Evolutionary conservation across 2,113 vertebrate genomes (phyloP).

Genomic region (Plecturocebus donacophilus): DNA sequence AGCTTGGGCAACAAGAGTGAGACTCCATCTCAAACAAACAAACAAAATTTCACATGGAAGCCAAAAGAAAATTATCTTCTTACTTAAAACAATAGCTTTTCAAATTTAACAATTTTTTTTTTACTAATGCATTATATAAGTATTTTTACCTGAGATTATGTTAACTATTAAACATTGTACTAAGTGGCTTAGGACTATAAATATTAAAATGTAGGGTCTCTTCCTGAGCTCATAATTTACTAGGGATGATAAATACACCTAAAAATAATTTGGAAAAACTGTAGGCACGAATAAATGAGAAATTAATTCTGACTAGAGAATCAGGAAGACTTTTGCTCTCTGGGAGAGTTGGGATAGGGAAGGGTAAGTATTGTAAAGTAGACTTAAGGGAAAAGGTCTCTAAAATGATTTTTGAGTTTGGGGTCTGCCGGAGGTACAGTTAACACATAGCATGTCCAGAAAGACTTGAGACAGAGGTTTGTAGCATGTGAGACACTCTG

Average conservation of each 20-base stretch:
- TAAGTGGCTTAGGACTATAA: not conserved
- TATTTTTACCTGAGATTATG: not conserved
- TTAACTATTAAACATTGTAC: not conserved
- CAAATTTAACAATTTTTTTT: not conserved
- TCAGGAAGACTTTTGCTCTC: not conserved
- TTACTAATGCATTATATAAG: not conserved
- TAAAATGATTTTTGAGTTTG: not conserved
- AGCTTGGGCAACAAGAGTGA: no score
- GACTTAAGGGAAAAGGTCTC: not conserved
- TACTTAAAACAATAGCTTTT: not conserved
- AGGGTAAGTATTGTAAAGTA: not conserved
- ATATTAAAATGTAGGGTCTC: not conserved
- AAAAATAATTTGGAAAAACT: not conserved
- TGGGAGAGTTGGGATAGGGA: not conserved
- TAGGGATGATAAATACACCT: not conserved
- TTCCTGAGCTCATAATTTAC: not conserved
- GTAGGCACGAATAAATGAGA: not conserved
- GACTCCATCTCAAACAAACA: no score
- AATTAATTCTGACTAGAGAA: not conserved
- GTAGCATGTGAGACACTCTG: not conserved
- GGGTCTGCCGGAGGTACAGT: not conserved
- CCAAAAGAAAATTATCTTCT: not conserved
- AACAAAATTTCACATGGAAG: not conserved
- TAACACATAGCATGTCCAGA: not conserved
- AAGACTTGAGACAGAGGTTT: not conserved